Evolutionary conservation across 1,140 invertebrate genomes (phyloP), one percentile per base, ranked within the genome.

Genomic region (Zaprionus gabonicus): DNA sequence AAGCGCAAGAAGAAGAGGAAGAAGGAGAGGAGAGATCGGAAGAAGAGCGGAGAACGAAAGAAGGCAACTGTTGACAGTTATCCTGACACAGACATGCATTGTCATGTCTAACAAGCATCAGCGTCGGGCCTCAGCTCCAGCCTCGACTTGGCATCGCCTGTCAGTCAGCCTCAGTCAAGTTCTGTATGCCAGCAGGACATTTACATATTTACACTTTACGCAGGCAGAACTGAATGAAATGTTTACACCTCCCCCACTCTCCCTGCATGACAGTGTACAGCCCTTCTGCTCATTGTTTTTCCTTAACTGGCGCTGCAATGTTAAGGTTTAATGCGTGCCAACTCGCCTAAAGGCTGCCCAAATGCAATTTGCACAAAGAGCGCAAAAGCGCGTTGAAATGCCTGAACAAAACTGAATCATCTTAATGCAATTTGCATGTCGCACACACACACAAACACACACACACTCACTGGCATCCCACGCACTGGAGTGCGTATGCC

Each of bases 41-140:
- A 7, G n/a, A n/a, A 6, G 17, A 56, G 46, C 6, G 15, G 4
- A 13, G 20, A 2, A 28, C 3, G 46, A 25, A 34, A 44, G 31
- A 20, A 49, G 56, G 78, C 85, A 75, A 88, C 85, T 85, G 85
- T 85, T 90, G 85, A 85, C 85, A 88, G 85, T 88, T 85, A 88
- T 88, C 85, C 85, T 90, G 85, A 90, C 85, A 90, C 70, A 90
- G 90, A 88, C 85, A 90, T 85, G 85, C 84, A 88, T 87, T 87
- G 84, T 88, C 83, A 88, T 84, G 85, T 88, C 85, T 88, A 90
- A 88, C 85, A 88, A 88, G 85, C 85, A 73, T 77, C 81, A 84
- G 67, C n/a, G 27, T 17, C 80, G 20, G 60, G 60, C 34, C 63
- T 53, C 49, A 55, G 76, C 63, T 60, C 49, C 67, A 62, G 60